These are phyloP conservation scores for Whitmania pigra DNA, from an alignment of 1,140 invertebrate species.

Conservation along the genomic window DNA sequence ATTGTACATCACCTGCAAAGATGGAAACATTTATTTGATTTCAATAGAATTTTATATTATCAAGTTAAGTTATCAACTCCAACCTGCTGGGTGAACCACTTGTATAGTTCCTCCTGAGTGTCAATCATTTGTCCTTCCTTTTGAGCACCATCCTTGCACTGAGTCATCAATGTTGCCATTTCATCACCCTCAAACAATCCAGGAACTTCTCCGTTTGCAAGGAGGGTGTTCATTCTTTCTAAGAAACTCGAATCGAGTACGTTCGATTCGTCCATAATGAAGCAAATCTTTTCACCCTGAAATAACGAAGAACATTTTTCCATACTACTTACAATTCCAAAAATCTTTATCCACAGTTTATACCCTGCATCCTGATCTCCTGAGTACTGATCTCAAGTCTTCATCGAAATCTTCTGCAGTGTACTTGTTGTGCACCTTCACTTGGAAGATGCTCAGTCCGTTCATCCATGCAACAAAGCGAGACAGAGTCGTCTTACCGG, in stretches of 20 bases:
- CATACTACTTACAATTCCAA: background rate
- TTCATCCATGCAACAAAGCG: slow-evolving; percentile 99
- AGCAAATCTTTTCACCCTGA: slow-evolving; percentile 89
- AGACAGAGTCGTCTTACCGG: slow-evolving; percentile 95
- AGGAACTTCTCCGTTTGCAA: slow-evolving; percentile 87
- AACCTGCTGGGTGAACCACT: slow-evolving; percentile 84
- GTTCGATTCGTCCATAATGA: slow-evolving; percentile 98
- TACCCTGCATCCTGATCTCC: slow-evolving; percentile 80
- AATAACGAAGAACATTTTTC: background rate
- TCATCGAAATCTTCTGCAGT: slow-evolving; percentile 97
- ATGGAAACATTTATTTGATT: background rate
- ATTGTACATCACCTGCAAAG: slow-evolving; percentile 84
- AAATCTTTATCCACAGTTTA: background rate
- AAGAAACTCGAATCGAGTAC: slow-evolving; percentile 95
- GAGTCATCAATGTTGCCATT: slow-evolving; percentile 96
- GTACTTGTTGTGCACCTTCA: slow-evolving; percentile 94
- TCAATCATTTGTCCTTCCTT: slow-evolving; percentile 95
- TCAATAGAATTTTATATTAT: background rate
- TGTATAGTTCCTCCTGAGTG: slow-evolving; percentile 94
- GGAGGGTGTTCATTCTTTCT: slow-evolving; percentile 94
- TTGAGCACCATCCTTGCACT: slow-evolving; percentile 97
- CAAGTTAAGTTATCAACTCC: background rate
- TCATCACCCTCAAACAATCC: slow-evolving; percentile 64
- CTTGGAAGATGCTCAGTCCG: slow-evolving; percentile 84
- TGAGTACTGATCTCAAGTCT: slow-evolving; percentile 79